Evolutionary conservation across 2,113 vertebrate genomes (phyloP).

Genomic region (Morone chrysops): DNA sequence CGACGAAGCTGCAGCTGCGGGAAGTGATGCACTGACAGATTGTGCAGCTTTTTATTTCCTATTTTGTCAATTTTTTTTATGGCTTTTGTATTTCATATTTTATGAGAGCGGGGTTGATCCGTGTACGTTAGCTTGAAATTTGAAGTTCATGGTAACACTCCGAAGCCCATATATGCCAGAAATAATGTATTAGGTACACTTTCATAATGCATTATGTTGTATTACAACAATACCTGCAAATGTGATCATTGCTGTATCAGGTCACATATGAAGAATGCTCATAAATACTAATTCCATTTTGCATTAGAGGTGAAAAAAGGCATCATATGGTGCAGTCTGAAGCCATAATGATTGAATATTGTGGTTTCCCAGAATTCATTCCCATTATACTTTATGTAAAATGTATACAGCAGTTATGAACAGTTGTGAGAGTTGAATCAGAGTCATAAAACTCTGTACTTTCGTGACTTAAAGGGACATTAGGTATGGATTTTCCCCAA

Average conservation of each 20-base stretch:
- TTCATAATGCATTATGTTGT: not conserved
- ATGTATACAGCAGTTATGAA: not conserved
- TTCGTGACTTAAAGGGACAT: too few relatives aligned
- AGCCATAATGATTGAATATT: not conserved
- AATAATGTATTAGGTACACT: not conserved
- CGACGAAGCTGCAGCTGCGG: slow-evolving; percentile 42
- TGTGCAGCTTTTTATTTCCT: slow-evolving; percentile 6
- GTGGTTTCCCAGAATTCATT: not conserved
- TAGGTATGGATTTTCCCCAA: too few relatives aligned
- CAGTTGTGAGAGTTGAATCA: not conserved
- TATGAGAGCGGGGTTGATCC: slow-evolving; percentile 1
- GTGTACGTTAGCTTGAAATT: slow-evolving; percentile 15
- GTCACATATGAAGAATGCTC: not conserved
- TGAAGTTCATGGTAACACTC: slow-evolving; percentile 4
- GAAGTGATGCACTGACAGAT: slow-evolving; percentile 42
- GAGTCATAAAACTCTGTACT: too few relatives aligned
- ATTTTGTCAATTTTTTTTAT: slow-evolving; percentile 15
- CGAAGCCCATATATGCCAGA: not conserved
- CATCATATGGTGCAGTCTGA: not conserved
- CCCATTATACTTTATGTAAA: not conserved
- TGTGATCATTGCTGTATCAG: not conserved
- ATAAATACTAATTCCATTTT: not conserved
- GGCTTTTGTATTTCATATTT: slow-evolving; percentile 19
- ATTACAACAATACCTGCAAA: not conserved
- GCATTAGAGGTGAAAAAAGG: not conserved